Evolutionary conservation across 1,140 invertebrate species (phyloP).

Genomic region (Lamellibrachia luymesi): DNA sequence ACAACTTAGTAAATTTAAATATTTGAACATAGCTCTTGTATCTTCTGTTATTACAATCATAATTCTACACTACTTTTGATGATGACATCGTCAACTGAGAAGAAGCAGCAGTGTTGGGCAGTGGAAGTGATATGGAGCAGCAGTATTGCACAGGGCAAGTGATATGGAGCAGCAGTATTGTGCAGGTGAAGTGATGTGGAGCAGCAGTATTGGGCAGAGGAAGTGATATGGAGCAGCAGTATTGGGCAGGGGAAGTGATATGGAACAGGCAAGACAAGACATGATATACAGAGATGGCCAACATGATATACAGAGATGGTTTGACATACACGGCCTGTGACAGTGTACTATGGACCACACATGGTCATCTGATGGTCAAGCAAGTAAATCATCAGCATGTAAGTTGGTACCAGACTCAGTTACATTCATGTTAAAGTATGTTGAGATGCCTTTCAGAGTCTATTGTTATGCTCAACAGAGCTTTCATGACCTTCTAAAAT

Average conservation of each 20-base stretch:
- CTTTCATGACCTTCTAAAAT: not conserved
- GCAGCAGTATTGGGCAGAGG: not conserved
- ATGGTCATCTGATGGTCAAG: not conserved
- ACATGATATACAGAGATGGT: not conserved
- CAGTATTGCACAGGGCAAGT: no score
- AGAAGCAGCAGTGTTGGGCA: no score
- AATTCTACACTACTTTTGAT: not conserved
- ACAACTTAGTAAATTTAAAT: not conserved
- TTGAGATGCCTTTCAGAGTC: not conserved
- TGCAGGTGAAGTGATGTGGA: not conserved
- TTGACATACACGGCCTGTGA: not conserved
- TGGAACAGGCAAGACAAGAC: not conserved
- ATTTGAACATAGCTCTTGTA: not conserved
- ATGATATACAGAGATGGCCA: not conserved
- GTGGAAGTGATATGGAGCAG: no score
- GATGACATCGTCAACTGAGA: no score
- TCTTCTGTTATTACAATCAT: not conserved
- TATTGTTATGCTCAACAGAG: not conserved
- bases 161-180: not conserved
- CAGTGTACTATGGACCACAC: not conserved
- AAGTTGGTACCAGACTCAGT: no score
- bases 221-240: not conserved
- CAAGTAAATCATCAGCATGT: not conserved
- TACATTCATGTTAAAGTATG: not conserved
- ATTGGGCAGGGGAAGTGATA: not conserved